Percentiles rank a stretch among this genome's conserved stretches.
Evolutionary conservation across 1,140 invertebrate genomes (phyloP).

Genomic region (Caerostris darwini): DNA sequence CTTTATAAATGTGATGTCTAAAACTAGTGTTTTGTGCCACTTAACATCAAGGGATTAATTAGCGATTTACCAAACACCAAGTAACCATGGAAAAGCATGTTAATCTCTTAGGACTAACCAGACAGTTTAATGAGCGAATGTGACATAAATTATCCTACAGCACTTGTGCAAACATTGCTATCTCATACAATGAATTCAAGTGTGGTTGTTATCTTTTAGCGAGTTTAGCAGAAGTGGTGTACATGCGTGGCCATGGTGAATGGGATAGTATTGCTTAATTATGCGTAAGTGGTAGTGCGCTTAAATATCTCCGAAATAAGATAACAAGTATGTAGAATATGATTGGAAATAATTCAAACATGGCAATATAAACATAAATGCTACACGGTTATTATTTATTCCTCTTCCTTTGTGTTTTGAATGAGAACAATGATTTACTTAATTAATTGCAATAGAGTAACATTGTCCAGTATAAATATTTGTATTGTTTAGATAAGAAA

Average conservation of each 20-base stretch:
- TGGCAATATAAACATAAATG: neutral
- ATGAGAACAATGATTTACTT: neutral
- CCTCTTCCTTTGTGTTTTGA: neutral
- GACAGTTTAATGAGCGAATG: conserved; percentile 69
- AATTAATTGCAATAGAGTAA: neutral
- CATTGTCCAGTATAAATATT: neutral
- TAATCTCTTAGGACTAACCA: conserved; percentile 8
- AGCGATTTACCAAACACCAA: conserved; percentile 55
- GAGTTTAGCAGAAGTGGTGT: conserved; percentile 10
- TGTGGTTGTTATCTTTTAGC: conserved; percentile 35
- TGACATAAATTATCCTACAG: conserved; percentile 75
- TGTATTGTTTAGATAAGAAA: too few species aligned
- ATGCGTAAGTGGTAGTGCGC: neutral
- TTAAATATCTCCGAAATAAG: neutral
- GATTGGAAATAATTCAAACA: neutral
- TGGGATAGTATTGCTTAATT: conserved; percentile 26
- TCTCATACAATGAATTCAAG: neutral
- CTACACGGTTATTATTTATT: neutral
- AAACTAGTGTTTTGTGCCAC: conserved; percentile 10
- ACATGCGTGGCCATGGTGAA: neutral
- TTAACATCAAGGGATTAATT: conserved; percentile 33
- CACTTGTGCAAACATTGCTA: conserved; percentile 42
- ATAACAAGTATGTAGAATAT: neutral
- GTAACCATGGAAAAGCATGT: neutral
- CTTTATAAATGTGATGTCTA: neutral